Evolutionary conservation across 2,113 vertebrate species (phyloP), one percentile per base, ranked within the genome.

Genomic region (Ameiurus melas): DNA sequence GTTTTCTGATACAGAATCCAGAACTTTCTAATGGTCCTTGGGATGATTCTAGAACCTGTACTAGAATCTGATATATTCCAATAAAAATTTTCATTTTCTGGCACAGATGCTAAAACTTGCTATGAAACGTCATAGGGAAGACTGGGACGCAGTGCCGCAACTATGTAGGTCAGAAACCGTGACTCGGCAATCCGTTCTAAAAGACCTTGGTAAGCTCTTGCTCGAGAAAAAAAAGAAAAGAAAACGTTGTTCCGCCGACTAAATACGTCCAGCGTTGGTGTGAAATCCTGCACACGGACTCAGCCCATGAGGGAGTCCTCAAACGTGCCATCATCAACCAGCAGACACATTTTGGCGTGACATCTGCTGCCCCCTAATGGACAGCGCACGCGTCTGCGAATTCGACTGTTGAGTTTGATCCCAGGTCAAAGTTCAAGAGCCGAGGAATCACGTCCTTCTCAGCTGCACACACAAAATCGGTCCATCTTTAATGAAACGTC

Each of bases 381-480:
- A 73, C 80, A 33, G 43, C 30, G 25, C 30, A 17, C 0, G 4
- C 4, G 14, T 30, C 85, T 77, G 60, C 7, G 58, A 39, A 25
- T 58, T 77, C 71, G 58, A 51, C 17, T 87, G 62, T 70, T 70
- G 81, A 78, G 70, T 83, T 84, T 17, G 75, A 80, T 70, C 75
- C 73, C 39, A n/a, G 71, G 57, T 85, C 53, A 20, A 80, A 60
- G 39, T 57, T 84, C 89, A 81, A 2, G 22, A 68, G 25, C 25
- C 7, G 19, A 85, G 39, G 86, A 81, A 17, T 12, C 47, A 2
- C 1, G 8, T 78, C 58, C 30, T 22, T 47, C 5, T n/a, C 27
- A 71, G 64, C 51, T 80, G 83, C 75, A 80, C 81, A 77, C 55
- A 82, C 12, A 30, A 33, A 55, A 53, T 39, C 57, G 13, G 71